Percentiles rank a stretch among this genome's conserved stretches.
These are phyloP conservation scores for Clarias magur DNA, from an alignment of 2,113 vertebrate genomes.

Conservation along the genomic window DNA sequence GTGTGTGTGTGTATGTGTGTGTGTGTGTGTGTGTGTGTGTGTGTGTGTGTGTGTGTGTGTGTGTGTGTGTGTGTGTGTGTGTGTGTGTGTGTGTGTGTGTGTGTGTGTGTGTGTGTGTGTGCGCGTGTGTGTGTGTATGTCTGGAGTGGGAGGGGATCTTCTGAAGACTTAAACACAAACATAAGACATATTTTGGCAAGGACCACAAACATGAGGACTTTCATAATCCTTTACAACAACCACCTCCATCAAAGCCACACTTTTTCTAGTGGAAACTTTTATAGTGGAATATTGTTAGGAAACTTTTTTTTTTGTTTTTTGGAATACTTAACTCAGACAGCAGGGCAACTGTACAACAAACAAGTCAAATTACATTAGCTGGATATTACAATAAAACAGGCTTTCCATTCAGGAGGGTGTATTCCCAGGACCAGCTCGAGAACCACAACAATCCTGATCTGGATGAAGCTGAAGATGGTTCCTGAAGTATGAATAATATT, in stretches of 20 bases:
- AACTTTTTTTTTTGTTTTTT: neutral
- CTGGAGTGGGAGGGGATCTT: constrained; percentile 22
- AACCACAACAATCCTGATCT: neutral
- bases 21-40: constrained; percentile 19
- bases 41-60: constrained; percentile 26
- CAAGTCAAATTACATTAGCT: neutral
- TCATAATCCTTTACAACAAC: constrained; percentile 3
- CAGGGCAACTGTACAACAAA: neutral
- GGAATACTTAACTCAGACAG: neutral
- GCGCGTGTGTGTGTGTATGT: constrained; percentile 28
- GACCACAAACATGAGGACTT: constrained; percentile 15
- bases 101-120: constrained; percentile 23
- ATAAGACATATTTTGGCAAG: constrained; percentile 31
- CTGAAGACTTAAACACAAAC: constrained; percentile 38
- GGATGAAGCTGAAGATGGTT: neutral
- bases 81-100: constrained; percentile 16
- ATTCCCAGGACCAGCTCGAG: neutral
- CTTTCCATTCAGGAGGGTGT: neutral
- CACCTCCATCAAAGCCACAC: constrained; percentile 1
- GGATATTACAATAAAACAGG: neutral
- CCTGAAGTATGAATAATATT: neutral
- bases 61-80: constrained; percentile 23
- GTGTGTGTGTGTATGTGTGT: no score
- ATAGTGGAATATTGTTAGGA: neutral
- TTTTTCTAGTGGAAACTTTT: neutral